Evolutionary conservation across 2,888 invertebrate genomes (phyloP), one percentile per base, ranked within the genome.

Genomic region (Rhagium mordax): DNA sequence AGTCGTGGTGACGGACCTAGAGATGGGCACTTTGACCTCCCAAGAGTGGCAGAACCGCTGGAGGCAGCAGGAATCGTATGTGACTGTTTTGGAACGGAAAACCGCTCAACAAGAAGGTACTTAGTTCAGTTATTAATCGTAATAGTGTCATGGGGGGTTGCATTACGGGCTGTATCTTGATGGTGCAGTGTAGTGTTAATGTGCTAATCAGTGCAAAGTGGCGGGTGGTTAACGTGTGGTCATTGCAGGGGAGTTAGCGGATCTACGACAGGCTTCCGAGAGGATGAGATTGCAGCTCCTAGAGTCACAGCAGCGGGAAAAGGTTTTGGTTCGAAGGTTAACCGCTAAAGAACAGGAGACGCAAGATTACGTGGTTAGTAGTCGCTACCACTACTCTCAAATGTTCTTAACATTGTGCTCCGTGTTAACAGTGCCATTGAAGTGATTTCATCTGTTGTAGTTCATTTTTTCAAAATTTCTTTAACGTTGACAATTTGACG

Each of bases 331-430:
- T 81, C 94, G 98, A 85, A 91, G 97, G 84, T 91, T 98, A 80
- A 95, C 98, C 75, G 95, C 96, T 79, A 98, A 98, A 89, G 98
- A 98, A 87, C 98, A 98, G 88, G 98, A 98, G 89, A 93, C 97
- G 87, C 97, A 98, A 89, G 98, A 98, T 89, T 96, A 95, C 90
- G 94, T 95, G 90, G 98, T 98, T 91, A 91, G 95, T 91, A 87
- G 74, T 78, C 72, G 70, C 75, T 76, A 77, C 64, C 75, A 74
- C 78, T 74, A 80, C 79, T 75, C 83, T 84, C 85, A 86, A 86
- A 86, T 87, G 86, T 87, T 86, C 86, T 84, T 84, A 83, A 84
- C 81, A 81, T 75, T 82, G 83, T 80, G 41, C 41, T 53, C 27
- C 62, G 74, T 68, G 65, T 47, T 71, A 51, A 65, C 59, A 74